Conservation (phyloP, 2,797 vertebrate species). For the Cossypha caffra region DNA sequence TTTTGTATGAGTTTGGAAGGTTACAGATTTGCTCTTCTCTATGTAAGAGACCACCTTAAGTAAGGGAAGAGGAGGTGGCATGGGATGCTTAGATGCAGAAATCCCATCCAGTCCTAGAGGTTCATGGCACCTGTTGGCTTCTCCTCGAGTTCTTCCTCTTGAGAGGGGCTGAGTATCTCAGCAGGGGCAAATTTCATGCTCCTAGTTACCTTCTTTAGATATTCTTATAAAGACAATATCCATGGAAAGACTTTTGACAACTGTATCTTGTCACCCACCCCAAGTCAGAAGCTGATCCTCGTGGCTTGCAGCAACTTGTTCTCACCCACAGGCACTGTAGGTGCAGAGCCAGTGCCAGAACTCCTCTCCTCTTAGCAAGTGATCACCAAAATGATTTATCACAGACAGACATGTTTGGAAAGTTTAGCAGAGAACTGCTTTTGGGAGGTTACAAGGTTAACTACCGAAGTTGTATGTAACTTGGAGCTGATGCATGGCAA, state of each 20-base stretch:
- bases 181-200: not conserved
- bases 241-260: not conserved
- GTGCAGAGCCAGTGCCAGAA: constrained; percentile 53
- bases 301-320: not conserved
- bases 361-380: constrained; percentile 46
- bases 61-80: not conserved
- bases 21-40: not conserved
- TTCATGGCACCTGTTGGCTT: rapidly evolving
- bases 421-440: constrained; percentile 85
- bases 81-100: not conserved
- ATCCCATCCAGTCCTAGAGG: rapidly evolving
- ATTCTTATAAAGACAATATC: constrained; percentile 20
- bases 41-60: not conserved
- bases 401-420: constrained; percentile 84
- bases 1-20: not conserved
- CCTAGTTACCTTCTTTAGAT: not conserved
- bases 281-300: not conserved
- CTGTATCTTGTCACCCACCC: not conserved
- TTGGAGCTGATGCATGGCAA: constrained; percentile 86
- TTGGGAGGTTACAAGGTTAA: constrained; percentile 92
- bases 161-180: not conserved
- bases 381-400: constrained; percentile 81
- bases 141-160: not conserved
- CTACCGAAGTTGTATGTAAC: constrained; percentile 93
- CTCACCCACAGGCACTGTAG: not conserved